These are phyloP conservation scores for Petrocephalus zakoni DNA, from an alignment of 2,113 vertebrate genomes.

Conservation along the genomic window DNA sequence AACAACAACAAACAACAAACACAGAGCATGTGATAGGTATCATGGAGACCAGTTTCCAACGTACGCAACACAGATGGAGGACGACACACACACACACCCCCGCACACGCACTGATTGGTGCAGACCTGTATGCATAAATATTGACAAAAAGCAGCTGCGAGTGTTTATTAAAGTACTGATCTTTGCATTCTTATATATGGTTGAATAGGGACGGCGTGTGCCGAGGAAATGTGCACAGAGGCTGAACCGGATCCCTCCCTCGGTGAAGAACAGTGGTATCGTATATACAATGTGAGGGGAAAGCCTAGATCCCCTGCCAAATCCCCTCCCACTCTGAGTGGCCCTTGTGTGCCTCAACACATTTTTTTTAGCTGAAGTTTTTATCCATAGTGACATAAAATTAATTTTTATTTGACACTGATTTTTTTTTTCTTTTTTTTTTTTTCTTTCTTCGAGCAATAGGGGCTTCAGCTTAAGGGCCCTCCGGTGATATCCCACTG, in stretches of 20 bases:
- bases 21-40: neutral
- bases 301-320: neutral
- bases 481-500: neutral
- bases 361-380: neutral
- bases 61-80: neutral
- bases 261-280: neutral
- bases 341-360: neutral
- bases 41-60: neutral
- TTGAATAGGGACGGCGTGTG: neutral
- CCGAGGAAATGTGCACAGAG: neutral
- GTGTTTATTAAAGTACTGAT: neutral
- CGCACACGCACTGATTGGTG: neutral
- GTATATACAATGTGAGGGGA: neutral
- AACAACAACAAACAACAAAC: neutral
- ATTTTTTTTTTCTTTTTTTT: no score
- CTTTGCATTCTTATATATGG: neutral
- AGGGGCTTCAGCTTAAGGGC: no score
- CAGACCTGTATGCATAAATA: neutral
- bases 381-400: neutral
- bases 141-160: neutral
- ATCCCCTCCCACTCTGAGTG: neutral
- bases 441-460: no score
- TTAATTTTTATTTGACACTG: no score
- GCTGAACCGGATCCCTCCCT: neutral
- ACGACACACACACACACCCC: neutral